Base-by-base conservation (phyloP, 2,888 invertebrate genomes). In the Xylota sylvarum region DNA sequence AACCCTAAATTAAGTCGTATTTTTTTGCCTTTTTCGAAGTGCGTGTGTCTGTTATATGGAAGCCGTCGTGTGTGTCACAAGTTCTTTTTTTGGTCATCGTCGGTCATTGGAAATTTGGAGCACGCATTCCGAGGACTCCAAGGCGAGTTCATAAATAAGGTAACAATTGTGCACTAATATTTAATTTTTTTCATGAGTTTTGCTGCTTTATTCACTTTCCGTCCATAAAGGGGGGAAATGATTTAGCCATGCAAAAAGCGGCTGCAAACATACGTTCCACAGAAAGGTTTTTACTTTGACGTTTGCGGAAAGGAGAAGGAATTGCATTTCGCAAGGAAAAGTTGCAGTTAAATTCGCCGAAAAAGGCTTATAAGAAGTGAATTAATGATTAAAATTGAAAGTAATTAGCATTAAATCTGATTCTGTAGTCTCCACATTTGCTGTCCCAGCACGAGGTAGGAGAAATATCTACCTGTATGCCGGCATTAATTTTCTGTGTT, bases 261-360 rank as follows among this genome's bases (percentile, higher is more conserved):
- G 85, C 81, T 85, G 67, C 27, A 48, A 46, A 52, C 37, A 58
- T 85, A 67, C 85, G 81, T 85, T 85, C 85, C 85, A 85, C 85
- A 81, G 23, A 55, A 67, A 14, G 10, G 9, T 60, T 9, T 46
- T 12, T 56, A 58, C 64, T 74, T 73, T 79, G 78, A 64, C 72
- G 46, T 73, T 60, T 72, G 46, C 40, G 37, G 12, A 58, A 65
- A 76, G 60, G 50, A 56, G 64, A 35, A 56, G 32, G 19, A 74
- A 58, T 4, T 74, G 73, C 64, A 84, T 76, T 69, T 35, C 23
- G 30, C 10, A 17, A 62, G 43, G 7, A 70, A 43, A 40, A 40
- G 40, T 27, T 50, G 56, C 17, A 46, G 62, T 40, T 60, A 43
- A 40, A 27, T 55, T 55, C 35, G n/a, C 5, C n/a, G 37, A 62